Evolutionary conservation across 2,113 vertebrate genomes (phyloP).

Genomic region (Dasyurus viverrinus): DNA sequence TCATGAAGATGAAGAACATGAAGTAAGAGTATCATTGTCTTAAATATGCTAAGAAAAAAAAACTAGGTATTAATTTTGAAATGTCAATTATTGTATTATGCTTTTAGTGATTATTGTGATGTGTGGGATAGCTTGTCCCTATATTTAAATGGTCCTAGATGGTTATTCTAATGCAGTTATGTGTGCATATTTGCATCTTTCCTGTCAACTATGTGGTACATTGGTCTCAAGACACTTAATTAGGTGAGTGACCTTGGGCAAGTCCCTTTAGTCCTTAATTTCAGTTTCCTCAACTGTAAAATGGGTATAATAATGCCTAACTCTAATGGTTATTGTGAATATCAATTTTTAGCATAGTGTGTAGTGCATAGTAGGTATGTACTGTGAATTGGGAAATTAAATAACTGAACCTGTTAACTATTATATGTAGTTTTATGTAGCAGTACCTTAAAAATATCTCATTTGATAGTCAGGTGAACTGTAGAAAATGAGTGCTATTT

Average conservation of each 20-base stretch:
- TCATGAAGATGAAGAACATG: not conserved
- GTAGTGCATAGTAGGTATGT: not conserved
- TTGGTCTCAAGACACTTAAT: not conserved
- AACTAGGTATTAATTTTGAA: not conserved
- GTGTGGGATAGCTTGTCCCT: not conserved
- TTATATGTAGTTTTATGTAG: not conserved
- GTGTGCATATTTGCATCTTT: not conserved
- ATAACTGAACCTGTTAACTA: not conserved
- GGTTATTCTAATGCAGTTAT: not conserved
- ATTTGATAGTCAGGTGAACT: not conserved
- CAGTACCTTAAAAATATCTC: not conserved
- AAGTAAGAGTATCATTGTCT: not conserved
- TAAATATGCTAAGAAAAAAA: not conserved
- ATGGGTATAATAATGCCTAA: not conserved
- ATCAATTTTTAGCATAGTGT: not conserved
- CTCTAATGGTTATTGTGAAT: not conserved
- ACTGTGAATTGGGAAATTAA: not conserved
- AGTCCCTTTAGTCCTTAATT: not conserved
- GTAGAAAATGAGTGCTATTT: not conserved
- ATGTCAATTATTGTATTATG: not conserved
- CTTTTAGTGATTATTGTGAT: not conserved
- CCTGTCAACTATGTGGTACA: not conserved
- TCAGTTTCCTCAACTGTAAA: not conserved
- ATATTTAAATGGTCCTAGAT: not conserved
- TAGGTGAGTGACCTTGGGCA: not conserved